Evolutionary conservation across 2,888 invertebrate genomes (phyloP).

Genomic region (Caenorhabditis sp.): DNA sequence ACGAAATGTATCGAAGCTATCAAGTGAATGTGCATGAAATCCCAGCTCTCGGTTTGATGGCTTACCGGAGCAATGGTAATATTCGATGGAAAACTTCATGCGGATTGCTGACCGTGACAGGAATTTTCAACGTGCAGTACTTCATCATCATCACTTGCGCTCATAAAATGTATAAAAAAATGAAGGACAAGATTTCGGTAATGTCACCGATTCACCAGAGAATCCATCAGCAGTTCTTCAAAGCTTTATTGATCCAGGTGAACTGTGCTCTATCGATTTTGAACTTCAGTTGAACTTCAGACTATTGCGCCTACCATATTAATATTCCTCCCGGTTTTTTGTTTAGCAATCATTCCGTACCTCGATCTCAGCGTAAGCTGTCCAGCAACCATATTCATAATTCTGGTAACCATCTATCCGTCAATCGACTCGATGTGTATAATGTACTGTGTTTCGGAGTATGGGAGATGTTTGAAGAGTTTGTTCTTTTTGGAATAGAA

Average conservation of each 20-base stretch:
- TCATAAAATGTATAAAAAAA: conserved; percentile 20
- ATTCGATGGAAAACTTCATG: not conserved
- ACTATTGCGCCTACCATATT: conserved; percentile 4
- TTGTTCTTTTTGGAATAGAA: not conserved
- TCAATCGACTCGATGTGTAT: conserved; percentile 34
- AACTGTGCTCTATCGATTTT: too few relatives aligned
- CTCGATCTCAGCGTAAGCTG: not conserved
- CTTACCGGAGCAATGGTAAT: not conserved
- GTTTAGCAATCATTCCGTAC: not conserved
- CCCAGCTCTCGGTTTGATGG: not conserved
- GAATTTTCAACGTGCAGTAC: conserved; percentile 17
- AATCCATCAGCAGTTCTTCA: conserved; percentile 33
- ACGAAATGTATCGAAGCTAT: not conserved
- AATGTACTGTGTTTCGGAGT: conserved; percentile 27
- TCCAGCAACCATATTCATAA: not conserved
- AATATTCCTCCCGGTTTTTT: not conserved
- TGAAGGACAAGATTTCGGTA: conserved; percentile 7
- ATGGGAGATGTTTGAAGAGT: conserved; percentile 19
- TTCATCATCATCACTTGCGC: conserved; percentile 25
- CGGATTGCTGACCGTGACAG: not conserved
- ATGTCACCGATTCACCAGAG: conserved; percentile 5
- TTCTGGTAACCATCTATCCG: conserved; percentile 27
- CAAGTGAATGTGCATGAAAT: not conserved
- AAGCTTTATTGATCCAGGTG: conserved; percentile 34
- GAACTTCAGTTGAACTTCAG: too few relatives aligned